A percentile compares a stretch with the other conserved stretches of the same genome.
These are phyloP conservation scores for Chaetorhynchus papuensis DNA, from an alignment of 2,113 vertebrate genomes.

Conservation along the genomic window DNA sequence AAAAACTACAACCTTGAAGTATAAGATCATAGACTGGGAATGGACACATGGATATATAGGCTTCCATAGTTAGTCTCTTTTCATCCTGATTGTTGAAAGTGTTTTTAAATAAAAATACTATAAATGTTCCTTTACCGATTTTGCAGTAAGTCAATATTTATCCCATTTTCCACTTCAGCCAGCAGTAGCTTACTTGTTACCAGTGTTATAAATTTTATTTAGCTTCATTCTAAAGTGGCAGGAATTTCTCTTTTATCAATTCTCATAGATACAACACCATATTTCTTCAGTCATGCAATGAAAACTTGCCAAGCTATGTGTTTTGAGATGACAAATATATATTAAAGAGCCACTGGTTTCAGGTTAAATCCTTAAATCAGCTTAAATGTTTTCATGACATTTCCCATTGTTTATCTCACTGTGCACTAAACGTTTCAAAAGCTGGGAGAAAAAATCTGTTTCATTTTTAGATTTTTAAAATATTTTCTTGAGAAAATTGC, in stretches of 20 bases:
- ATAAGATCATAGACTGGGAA: not conserved
- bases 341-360: not conserved
- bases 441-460: not conserved
- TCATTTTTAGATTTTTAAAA: not conserved
- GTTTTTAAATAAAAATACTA: not conserved
- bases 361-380: not conserved
- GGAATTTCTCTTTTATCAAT: not conserved
- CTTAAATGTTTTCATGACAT: not conserved
- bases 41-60: not conserved
- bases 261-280: not conserved
- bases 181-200: not conserved
- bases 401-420: not conserved
- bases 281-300: not conserved
- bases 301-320: not conserved
- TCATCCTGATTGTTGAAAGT: not conserved
- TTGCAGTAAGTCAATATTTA: not conserved
- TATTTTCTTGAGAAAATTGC: not conserved
- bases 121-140: not conserved
- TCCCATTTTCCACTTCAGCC: not conserved
- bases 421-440: not conserved
- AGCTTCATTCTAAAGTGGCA: not conserved
- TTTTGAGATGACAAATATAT: not conserved
- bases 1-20: not conserved
- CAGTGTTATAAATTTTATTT: not conserved
- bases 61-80: not conserved